These are phyloP conservation scores for Brachionus koreanus DNA, from an alignment of 1,140 invertebrate species.

Conservation along the genomic window DNA sequence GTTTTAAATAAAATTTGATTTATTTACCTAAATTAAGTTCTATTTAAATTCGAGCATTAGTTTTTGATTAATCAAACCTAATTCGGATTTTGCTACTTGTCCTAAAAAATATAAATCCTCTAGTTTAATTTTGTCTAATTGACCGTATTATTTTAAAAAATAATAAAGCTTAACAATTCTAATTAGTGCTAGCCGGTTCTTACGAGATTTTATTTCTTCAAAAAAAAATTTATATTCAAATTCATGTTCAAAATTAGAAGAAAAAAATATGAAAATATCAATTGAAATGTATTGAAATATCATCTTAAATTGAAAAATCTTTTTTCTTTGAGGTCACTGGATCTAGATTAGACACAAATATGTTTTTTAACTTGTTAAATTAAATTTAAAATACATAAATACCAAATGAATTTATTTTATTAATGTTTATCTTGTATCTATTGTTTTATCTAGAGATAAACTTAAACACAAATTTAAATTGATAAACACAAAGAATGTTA, in stretches of 20 bases:
- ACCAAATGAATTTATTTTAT: neutral
- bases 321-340: neutral
- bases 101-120: neutral
- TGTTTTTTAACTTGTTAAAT: neutral
- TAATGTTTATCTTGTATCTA: neutral
- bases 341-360: neutral
- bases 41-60: neutral
- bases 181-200: neutral
- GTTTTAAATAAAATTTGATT: neutral
- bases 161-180: neutral
- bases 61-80: neutral
- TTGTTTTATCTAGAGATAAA: neutral
- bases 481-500: no score
- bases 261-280: neutral
- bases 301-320: no score
- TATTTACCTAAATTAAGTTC: neutral
- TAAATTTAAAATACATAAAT: neutral
- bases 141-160: neutral
- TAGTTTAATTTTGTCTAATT: neutral
- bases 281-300: neutral
- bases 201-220: neutral
- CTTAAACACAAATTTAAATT: no score
- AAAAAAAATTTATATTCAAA: neutral
- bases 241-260: neutral
- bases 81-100: neutral